phyloP scores from a whole-genome alignment of 2,113 vertebrate genomes.

The Sminthopsis crassicaudata region DNA sequence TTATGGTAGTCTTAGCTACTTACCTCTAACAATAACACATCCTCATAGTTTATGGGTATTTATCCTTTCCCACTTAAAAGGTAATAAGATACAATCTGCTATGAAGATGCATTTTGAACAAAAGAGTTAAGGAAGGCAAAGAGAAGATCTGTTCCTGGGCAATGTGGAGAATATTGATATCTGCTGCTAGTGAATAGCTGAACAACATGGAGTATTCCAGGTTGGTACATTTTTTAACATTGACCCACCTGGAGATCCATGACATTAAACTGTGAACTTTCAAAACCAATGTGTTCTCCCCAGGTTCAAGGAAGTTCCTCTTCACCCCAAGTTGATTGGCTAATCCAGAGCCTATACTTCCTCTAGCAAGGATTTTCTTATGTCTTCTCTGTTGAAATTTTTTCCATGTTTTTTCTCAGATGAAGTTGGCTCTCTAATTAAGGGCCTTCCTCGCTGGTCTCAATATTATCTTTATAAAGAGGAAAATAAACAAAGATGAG shows the following conservation, averaged over 20 bases:
- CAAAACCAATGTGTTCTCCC: constrained; percentile 42
- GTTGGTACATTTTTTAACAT: constrained; percentile 87
- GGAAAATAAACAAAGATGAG: constrained; percentile 20
- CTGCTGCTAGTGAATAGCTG: constrained; percentile 86
- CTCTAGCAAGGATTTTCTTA: not conserved
- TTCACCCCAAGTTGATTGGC: constrained; percentile 69
- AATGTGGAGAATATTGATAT: constrained; percentile 63
- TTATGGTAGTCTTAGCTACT: not conserved
- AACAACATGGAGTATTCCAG: constrained; percentile 90
- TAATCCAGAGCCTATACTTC: constrained; percentile 14
- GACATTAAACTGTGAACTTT: too few species aligned
- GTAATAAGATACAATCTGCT: not conserved
- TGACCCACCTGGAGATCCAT: constrained; percentile 91
- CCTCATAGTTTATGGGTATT: constrained; percentile 1
- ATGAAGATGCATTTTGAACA: not conserved
- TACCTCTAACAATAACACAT: not conserved
- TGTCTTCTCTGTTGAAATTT: not conserved
- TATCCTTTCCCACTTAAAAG: not conserved
- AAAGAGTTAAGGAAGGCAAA: constrained; percentile 50
- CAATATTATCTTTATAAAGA: constrained; percentile 31
- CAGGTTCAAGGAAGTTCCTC: constrained; percentile 66
- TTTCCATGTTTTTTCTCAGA: not conserved
- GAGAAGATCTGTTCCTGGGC: constrained; percentile 56
- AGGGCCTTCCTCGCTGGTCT: not conserved
- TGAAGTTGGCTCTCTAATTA: constrained; percentile 31